phyloP scores from a whole-genome alignment of 2,888 invertebrate species.

The Pasiphila rectangulata region DNA sequence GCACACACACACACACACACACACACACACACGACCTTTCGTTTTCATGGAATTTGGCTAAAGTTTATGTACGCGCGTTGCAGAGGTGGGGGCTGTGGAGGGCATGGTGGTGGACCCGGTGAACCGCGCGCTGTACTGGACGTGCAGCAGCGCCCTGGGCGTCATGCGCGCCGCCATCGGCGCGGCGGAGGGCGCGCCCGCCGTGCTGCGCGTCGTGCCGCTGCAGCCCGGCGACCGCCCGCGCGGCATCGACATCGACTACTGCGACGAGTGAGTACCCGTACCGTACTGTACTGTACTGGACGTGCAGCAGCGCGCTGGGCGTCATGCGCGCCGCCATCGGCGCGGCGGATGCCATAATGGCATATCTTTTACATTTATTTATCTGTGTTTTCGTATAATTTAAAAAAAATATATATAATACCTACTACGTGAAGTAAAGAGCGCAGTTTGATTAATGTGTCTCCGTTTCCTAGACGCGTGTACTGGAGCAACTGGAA shows the following conservation, averaged over 20 bases:
- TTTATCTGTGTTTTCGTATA: too few species aligned
- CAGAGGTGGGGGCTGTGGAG: conserved; percentile 92
- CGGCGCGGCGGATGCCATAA: conserved; percentile 28
- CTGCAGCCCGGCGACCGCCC: conserved; percentile 88
- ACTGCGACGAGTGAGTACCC: conserved; percentile 78
- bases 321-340: conserved; percentile 48
- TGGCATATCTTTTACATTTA: too few species aligned
- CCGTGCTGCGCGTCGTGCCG: conserved; percentile 79
- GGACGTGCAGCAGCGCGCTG: conserved; percentile 91
- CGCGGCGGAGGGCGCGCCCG: conserved; percentile 24
- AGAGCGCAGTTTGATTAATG: too few species aligned
- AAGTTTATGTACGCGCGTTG: neutral
- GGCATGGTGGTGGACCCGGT: conserved; percentile 89
- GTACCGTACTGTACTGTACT: conserved; percentile 83
- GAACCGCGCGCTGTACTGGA: conserved; percentile 90
- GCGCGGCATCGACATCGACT: conserved; percentile 91
- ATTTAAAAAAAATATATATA: too few species aligned
- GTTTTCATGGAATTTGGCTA: too few species aligned
- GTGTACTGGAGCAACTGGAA: conserved; percentile 96
- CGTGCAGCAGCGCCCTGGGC: conserved; percentile 87
- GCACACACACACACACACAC: too few species aligned
- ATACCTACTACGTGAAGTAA: too few species aligned
- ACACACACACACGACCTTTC: too few species aligned
- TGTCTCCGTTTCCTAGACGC: too few species aligned
- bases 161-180: conserved; percentile 46